phyloP scores from a whole-genome alignment of 2,113 vertebrate species.

The Reinhardtius hippoglossoides region DNA sequence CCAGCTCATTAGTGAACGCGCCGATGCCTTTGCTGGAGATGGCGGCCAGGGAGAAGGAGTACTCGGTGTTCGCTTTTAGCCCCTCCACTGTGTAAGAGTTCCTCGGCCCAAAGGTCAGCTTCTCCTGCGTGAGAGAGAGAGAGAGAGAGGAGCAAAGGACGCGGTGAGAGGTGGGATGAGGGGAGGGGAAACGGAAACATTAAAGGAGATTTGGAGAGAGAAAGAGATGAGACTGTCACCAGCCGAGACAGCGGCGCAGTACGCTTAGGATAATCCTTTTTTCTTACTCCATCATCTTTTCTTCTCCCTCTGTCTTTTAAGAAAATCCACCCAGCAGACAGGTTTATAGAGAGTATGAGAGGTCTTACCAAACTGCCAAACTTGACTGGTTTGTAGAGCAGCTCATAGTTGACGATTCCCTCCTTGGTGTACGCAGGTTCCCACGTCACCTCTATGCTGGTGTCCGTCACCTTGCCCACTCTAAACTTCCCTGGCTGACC shows the following conservation, averaged over 20 bases:
- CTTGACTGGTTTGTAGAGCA: conserved; percentile 91
- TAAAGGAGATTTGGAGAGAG: conserved; percentile 20
- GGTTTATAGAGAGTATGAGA: conserved; percentile 20
- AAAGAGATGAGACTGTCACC: conserved; percentile 28
- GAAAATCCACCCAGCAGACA: conserved; percentile 30
- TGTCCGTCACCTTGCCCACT: conserved; percentile 92
- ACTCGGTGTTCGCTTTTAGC: conserved; percentile 95
- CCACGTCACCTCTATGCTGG: conserved; percentile 91
- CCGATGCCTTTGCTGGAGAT: conserved; percentile 95
- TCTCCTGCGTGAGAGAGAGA: conserved; percentile 82
- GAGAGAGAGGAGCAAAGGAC: conserved; percentile 19
- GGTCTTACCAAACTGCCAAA: conserved; percentile 87
- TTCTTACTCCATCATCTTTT: conserved; percentile 26
- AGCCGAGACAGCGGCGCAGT: conserved; percentile 23
- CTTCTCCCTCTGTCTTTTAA: conserved; percentile 29
- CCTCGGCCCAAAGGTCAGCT: conserved; percentile 89
- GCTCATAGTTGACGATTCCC: conserved; percentile 93
- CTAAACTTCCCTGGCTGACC: conserved; percentile 95
- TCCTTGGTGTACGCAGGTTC: conserved; percentile 91
- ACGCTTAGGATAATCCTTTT: conserved; percentile 43
- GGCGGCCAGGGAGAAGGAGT: conserved; percentile 95
- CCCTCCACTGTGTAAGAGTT: conserved; percentile 89
- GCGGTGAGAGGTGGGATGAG: conserved; percentile 10
- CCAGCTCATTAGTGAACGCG: conserved; percentile 93
- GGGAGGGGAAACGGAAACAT: conserved; percentile 26